Evolutionary conservation across 2,888 invertebrate species (phyloP).

Genomic region (Neoscelio sp.): DNA sequence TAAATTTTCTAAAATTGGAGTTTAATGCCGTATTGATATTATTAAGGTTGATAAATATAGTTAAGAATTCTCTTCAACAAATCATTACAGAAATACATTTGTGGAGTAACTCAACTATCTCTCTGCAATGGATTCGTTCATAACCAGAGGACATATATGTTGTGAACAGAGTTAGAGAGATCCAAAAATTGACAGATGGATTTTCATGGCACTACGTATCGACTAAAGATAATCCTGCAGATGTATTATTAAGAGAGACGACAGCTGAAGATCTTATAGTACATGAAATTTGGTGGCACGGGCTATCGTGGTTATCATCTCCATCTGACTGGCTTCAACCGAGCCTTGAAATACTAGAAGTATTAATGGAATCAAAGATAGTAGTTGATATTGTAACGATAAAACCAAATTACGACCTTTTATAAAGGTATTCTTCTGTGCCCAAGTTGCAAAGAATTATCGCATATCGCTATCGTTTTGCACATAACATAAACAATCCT

Average conservation of each 20-base stretch:
- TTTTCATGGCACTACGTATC: conserved; percentile 11
- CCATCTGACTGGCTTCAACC: background rate
- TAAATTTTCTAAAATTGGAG: conserved; percentile 24
- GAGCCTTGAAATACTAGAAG: background rate
- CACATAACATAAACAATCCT: background rate
- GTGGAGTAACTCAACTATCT: conserved; percentile 29
- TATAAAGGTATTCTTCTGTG: background rate
- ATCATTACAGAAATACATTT: conserved; percentile 6
- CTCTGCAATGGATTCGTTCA: conserved; percentile 30
- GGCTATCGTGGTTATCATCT: background rate
- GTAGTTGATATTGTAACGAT: background rate
- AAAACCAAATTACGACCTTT: background rate
- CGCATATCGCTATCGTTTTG: background rate
- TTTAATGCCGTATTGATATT: conserved; percentile 25
- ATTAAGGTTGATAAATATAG: background rate
- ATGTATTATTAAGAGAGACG: background rate
- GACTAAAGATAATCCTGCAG: background rate
- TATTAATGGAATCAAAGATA: background rate
- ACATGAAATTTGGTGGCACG: background rate
- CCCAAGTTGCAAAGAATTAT: background rate
- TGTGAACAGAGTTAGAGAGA: conserved; percentile 2
- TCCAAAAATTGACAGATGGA: background rate
- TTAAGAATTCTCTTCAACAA: conserved; percentile 2
- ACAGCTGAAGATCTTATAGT: background rate
- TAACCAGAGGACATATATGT: conserved; percentile 2